Percentiles rank a stretch among this genome's conserved stretches.
phyloP scores from a whole-genome alignment of 1,140 invertebrate species.

The Asbolus verrucosus region DNA sequence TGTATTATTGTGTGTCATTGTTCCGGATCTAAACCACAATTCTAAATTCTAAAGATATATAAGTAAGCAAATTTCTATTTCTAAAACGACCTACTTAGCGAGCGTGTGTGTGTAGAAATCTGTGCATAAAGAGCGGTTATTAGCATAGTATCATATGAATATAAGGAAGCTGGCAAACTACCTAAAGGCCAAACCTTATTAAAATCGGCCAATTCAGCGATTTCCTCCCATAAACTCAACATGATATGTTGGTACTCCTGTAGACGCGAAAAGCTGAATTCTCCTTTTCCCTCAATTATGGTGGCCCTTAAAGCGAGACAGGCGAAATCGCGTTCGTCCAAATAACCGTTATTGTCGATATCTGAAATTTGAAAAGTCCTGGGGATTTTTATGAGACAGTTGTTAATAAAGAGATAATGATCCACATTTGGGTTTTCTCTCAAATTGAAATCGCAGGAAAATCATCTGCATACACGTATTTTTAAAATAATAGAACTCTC shows the following conservation, averaged over 20 bases:
- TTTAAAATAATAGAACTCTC: too few species aligned
- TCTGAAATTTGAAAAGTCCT: conserved; percentile 68
- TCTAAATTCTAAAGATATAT: conserved; percentile 1
- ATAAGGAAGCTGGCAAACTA: conserved; percentile 25
- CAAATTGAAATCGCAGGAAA: too few species aligned
- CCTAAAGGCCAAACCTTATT: conserved; percentile 75
- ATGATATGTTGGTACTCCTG: conserved; percentile 85
- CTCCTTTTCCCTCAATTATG: conserved; percentile 83
- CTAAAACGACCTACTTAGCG: background rate
- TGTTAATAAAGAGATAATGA: too few species aligned
- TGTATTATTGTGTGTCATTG: conserved; percentile 12
- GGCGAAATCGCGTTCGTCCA: conserved; percentile 85
- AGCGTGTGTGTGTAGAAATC: conserved; percentile 21
- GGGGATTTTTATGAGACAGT: background rate
- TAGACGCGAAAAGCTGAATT: conserved; percentile 75
- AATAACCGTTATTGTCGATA: conserved; percentile 84
- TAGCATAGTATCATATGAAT: background rate
- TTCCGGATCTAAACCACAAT: conserved; percentile 24
- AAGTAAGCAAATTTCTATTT: background rate
- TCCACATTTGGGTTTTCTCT: too few species aligned
- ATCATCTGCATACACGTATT: too few species aligned
- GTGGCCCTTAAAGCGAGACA: conserved; percentile 84
- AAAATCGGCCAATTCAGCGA: conserved; percentile 84
- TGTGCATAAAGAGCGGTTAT: conserved; percentile 26
- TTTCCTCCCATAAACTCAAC: conserved; percentile 86